Evolutionary conservation across 1,140 invertebrate species (phyloP).

Genomic region (Druon quercuslanigerum): DNA sequence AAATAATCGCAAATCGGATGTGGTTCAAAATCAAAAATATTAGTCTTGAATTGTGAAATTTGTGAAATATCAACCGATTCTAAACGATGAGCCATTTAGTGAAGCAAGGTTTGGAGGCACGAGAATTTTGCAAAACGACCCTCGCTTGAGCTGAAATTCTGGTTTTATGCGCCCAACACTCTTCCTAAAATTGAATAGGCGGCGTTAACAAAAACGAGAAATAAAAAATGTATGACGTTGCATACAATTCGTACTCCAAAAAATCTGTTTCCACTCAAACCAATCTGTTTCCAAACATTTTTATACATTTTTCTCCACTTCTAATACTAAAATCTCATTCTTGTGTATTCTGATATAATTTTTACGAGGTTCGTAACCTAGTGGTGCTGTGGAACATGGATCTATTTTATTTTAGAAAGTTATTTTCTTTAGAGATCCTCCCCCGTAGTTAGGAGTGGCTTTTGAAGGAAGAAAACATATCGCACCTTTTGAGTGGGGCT

Average conservation of each 20-base stretch:
- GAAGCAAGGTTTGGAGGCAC: background rate
- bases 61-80: too few species aligned
- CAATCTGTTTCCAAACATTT: too few species aligned
- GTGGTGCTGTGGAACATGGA: background rate
- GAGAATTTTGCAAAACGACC: conserved; percentile 4
- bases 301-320: too few species aligned
- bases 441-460: background rate
- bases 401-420: background rate
- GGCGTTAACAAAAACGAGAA: background rate
- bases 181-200: background rate
- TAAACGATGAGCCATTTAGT: too few species aligned
- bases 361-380: too few species aligned
- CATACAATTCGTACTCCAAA: background rate
- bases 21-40: too few species aligned
- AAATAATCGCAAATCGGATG: too few species aligned
- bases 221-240: background rate
- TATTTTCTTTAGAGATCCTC: background rate
- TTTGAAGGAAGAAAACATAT: conserved; percentile 9
- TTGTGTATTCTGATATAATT: too few species aligned
- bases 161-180: too few species aligned
- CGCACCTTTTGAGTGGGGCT: conserved; percentile 25
- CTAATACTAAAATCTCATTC: too few species aligned
- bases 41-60: too few species aligned
- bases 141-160: background rate
- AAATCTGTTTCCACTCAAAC: background rate